Evolutionary conservation across 2,113 vertebrate species (phyloP).

Genomic region (Illadopsis cleaveri): DNA sequence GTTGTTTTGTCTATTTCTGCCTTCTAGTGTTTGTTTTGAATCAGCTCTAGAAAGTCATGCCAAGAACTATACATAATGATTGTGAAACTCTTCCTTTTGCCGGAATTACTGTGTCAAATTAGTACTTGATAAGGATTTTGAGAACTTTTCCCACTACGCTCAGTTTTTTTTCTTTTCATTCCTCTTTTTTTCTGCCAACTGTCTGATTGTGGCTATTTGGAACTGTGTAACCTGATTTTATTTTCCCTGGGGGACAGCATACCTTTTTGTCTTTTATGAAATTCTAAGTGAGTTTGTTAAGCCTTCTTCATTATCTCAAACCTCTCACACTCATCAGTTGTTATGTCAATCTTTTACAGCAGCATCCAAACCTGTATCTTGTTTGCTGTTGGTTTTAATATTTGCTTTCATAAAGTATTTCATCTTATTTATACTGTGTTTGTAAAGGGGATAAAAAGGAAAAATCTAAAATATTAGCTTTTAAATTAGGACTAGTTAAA

Average conservation of each 20-base stretch:
- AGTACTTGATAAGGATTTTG: neutral
- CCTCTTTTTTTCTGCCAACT: neutral
- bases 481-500: neutral
- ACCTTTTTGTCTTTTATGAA: neutral
- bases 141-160: neutral
- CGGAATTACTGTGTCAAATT: neutral
- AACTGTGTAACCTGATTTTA: neutral
- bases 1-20: neutral
- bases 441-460: neutral
- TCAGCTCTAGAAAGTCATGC: neutral
- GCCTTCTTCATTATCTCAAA: neutral
- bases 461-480: neutral
- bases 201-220: neutral
- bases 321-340: neutral
- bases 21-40: neutral
- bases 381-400: neutral
- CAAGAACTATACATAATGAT: neutral
- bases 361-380: neutral
- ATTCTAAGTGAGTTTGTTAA: neutral
- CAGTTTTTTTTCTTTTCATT: neutral
- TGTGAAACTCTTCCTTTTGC: neutral
- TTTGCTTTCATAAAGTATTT: neutral
- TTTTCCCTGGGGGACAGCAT: neutral
- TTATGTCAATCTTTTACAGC: neutral
- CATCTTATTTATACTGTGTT: neutral